Percentiles rank a stretch among this genome's conserved stretches.
Conservation (phyloP, 2,888 invertebrate genomes). For the Drosophila meridiana region DNA sequence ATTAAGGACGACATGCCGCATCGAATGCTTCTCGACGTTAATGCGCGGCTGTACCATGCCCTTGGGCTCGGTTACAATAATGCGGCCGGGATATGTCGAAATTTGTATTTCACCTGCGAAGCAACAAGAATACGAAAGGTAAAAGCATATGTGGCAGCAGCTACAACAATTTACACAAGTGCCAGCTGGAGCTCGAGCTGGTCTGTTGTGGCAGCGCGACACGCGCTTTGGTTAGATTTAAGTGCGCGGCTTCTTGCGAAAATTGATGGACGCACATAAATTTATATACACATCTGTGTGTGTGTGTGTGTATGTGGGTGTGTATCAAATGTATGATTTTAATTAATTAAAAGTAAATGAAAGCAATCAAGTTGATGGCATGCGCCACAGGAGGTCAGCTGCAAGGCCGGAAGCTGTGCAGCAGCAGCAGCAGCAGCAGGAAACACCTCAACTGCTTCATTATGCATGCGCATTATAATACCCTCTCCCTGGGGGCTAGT, state of each 20-base stretch:
- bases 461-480: slow-evolving; percentile 39
- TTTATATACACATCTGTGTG: neutral
- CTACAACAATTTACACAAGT: slow-evolving; percentile 31
- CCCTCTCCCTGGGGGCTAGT: neutral
- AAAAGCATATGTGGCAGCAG: slow-evolving; percentile 22
- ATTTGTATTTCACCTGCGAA: slow-evolving; percentile 87
- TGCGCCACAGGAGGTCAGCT: slow-evolving; percentile 34
- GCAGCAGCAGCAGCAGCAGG: neutral
- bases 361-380: slow-evolving; percentile 79
- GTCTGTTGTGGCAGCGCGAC: slow-evolving; percentile 1
- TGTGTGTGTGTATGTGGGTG: too few species aligned
- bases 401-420: slow-evolving; percentile 2
- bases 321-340: slow-evolving; percentile 48
- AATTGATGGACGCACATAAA: slow-evolving; percentile 43
- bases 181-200: slow-evolving; percentile 11
- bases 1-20: slow-evolving; percentile 89
- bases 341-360: slow-evolving; percentile 80
- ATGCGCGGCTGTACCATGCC: slow-evolving; percentile 91
- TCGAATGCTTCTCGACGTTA: slow-evolving; percentile 89
- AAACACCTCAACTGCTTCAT: slow-evolving; percentile 26
- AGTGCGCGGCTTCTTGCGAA: slow-evolving; percentile 19
- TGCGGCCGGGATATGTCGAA: slow-evolving; percentile 89
- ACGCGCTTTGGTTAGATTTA: slow-evolving; percentile 59
- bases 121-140: neutral
- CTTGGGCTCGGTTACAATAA: slow-evolving; percentile 89